phyloP scores from a whole-genome alignment of 2,888 invertebrate species.

The Sisyra nigra region DNA sequence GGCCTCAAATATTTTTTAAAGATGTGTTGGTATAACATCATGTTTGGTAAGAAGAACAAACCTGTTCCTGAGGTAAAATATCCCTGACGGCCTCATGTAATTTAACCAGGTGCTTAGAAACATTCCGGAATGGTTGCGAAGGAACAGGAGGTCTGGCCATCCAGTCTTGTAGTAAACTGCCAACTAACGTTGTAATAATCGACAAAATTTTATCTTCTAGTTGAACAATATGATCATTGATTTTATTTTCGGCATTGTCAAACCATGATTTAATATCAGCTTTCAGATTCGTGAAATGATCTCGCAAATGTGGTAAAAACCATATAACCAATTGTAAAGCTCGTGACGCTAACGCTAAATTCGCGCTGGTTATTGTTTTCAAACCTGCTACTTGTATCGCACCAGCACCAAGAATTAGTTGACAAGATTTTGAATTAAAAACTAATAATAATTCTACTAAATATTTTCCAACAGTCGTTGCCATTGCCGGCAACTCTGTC shows the following conservation, averaged over 20 bases:
- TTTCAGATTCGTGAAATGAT: constrained; percentile 46
- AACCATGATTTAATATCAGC: constrained; percentile 31
- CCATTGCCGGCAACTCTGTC: constrained; percentile 58
- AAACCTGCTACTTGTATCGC: constrained; percentile 88
- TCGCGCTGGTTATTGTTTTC: constrained; percentile 88
- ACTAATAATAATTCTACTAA: constrained; percentile 78
- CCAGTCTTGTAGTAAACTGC: constrained; percentile 71
- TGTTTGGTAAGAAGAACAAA: too few species aligned
- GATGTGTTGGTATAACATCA: too few species aligned
- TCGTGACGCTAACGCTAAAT: constrained; percentile 73
- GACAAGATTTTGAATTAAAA: constrained; percentile 80
- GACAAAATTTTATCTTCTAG: constrained; percentile 81
- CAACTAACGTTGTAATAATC: constrained; percentile 75
- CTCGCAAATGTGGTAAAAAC: constrained; percentile 55
- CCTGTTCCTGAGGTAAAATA: constrained; percentile 65
- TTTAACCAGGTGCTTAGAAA: constrained; percentile 77
- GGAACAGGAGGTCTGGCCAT: constrained; percentile 92
- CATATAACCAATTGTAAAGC: constrained; percentile 69
- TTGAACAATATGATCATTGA: constrained; percentile 80
- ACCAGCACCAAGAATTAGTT: constrained; percentile 90
- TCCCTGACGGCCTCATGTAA: constrained; percentile 80
- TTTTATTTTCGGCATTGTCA: constrained; percentile 59
- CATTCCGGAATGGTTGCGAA: constrained; percentile 73
- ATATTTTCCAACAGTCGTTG: constrained; percentile 66
- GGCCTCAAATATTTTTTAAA: too few species aligned